Evolutionary conservation across 2,888 invertebrate species (phyloP).

Genomic region (Lamellibrachia satsuma): DNA sequence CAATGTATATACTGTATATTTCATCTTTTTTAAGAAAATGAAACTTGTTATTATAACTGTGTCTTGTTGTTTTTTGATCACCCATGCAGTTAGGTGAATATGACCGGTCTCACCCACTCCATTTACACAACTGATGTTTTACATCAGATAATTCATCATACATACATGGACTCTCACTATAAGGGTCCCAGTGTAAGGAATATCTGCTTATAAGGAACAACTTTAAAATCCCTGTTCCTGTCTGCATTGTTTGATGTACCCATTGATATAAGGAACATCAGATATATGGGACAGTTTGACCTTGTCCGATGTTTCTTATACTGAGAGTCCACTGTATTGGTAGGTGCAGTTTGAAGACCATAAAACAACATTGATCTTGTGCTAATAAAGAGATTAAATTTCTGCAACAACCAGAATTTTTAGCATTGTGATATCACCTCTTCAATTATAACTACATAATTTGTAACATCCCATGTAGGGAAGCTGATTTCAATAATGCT

Average conservation of each 20-base stretch:
- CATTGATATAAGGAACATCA: too few relatives aligned
- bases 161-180: too few relatives aligned
- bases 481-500: too few relatives aligned
- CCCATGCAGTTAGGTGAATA: not conserved
- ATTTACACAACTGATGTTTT: too few relatives aligned
- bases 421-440: not conserved
- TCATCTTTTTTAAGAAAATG: slow-evolving; percentile 17
- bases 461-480: not conserved
- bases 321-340: not conserved
- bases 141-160: too few relatives aligned
- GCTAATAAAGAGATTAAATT: not conserved
- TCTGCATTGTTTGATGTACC: too few relatives aligned
- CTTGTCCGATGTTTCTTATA: too few relatives aligned
- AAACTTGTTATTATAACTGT: not conserved
- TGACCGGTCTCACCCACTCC: not conserved
- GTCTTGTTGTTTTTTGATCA: not conserved
- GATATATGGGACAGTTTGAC: too few relatives aligned
- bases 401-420: not conserved
- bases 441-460: not conserved
- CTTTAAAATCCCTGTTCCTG: too few relatives aligned
- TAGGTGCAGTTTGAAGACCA: not conserved
- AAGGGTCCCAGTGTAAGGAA: too few relatives aligned
- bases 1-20: slow-evolving; percentile 11
- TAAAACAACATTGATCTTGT: not conserved
- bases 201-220: too few relatives aligned